phyloP scores from a whole-genome alignment of 1,140 invertebrate species.

The Heterodera carotae region DNA sequence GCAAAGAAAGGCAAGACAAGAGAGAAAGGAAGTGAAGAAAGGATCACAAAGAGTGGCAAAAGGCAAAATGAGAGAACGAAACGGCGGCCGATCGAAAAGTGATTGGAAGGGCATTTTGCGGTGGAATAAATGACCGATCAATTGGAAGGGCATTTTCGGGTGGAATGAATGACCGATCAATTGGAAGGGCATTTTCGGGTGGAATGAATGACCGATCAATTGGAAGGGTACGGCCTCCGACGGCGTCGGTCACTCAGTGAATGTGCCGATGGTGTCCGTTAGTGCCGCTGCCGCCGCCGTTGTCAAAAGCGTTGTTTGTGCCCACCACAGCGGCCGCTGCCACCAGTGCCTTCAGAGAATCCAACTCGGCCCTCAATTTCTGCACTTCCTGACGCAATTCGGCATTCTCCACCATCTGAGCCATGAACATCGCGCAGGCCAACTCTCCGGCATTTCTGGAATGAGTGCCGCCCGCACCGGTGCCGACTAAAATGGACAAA shows the following conservation, averaged over 20 bases:
- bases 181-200: too few relatives aligned
- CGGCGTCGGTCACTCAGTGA: background rate
- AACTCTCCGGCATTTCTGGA: conserved; percentile 1
- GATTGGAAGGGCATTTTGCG: background rate
- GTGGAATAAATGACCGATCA: background rate
- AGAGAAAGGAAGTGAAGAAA: background rate
- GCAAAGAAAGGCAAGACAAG: background rate
- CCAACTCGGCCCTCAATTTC: background rate
- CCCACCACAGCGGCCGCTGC: conserved; percentile 10
- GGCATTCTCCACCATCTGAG: conserved; percentile 14
- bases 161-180: too few relatives aligned
- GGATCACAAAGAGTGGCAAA: background rate
- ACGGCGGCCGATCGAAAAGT: too few relatives aligned
- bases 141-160: background rate
- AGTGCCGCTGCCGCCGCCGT: background rate
- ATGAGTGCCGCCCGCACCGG: background rate
- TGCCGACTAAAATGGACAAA: background rate
- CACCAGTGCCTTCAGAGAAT: conserved; percentile 9
- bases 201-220: too few relatives aligned
- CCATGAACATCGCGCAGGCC: conserved; percentile 13
- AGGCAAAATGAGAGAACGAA: background rate
- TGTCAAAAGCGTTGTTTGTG: background rate
- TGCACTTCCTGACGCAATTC: conserved; percentile 11
- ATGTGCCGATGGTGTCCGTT: background rate
- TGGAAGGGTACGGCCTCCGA: background rate